Percentiles rank a stretch among this genome's conserved stretches.
phyloP scores from a whole-genome alignment of 2,113 vertebrate genomes.

The Pachypanchax playfairii region DNA sequence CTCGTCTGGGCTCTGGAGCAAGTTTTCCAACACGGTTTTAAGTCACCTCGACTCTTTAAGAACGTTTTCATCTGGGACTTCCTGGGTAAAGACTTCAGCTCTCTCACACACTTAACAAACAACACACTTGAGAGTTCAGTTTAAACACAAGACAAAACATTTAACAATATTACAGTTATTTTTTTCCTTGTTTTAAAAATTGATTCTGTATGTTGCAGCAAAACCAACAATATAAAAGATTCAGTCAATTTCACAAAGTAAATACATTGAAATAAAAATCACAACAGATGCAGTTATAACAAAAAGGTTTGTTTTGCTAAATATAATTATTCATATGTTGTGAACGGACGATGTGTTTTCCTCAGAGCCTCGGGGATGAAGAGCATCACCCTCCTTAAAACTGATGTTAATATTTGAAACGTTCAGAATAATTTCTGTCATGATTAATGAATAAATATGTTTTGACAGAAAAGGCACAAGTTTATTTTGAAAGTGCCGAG shows the following conservation, averaged over 20 bases:
- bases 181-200: no score
- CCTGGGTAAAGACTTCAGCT: slow-evolving; percentile 81
- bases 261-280: no score
- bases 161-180: no score
- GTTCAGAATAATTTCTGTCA: background rate
- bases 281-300: no score
- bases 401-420: background rate
- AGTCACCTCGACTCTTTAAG: slow-evolving; percentile 96
- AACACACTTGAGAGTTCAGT: background rate
- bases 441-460: background rate
- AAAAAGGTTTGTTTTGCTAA: no score
- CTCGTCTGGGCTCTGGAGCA: slow-evolving; percentile 96
- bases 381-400: background rate
- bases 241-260: no score
- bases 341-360: no score
- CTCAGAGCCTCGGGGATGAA: no score
- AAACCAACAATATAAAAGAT: no score
- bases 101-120: background rate
- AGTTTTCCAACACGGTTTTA: slow-evolving; percentile 97
- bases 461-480: slow-evolving; percentile 93
- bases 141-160: no score
- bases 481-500: slow-evolving; percentile 92
- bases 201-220: no score
- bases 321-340: no score
- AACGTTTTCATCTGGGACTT: slow-evolving; percentile 99